These are phyloP conservation scores for Nowickia ferox DNA, from an alignment of 2,888 invertebrate species.

Conservation along the genomic window DNA sequence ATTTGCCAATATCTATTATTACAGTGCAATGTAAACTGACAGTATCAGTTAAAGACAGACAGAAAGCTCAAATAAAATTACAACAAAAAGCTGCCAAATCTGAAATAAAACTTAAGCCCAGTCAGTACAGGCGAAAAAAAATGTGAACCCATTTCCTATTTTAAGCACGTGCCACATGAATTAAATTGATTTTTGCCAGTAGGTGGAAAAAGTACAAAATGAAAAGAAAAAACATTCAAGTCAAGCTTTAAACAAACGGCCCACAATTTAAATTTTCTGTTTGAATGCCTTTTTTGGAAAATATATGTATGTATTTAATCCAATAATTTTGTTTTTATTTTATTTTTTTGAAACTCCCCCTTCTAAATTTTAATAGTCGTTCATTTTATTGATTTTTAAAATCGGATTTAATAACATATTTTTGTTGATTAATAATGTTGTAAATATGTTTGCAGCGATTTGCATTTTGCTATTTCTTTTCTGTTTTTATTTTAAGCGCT, in stretches of 20 bases:
- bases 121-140: slow-evolving; percentile 28
- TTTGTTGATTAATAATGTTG: slow-evolving; percentile 56
- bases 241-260: slow-evolving; percentile 51
- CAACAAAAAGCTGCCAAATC: slow-evolving; percentile 42
- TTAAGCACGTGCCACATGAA: slow-evolving; percentile 83
- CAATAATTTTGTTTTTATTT: slow-evolving; percentile 19
- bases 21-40: slow-evolving; percentile 52
- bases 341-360: slow-evolving; percentile 29
- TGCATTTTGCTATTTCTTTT: not conserved
- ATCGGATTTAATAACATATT: slow-evolving; percentile 51
- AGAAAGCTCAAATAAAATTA: slow-evolving; percentile 24
- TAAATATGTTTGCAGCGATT: slow-evolving; percentile 44
- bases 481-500: not conserved
- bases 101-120: slow-evolving; percentile 49
- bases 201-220: slow-evolving; percentile 79
- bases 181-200: slow-evolving; percentile 83
- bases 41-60: slow-evolving; percentile 63
- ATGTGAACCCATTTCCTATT: slow-evolving; percentile 73
- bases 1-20: slow-evolving; percentile 67
- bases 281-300: slow-evolving; percentile 35
- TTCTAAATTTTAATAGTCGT: slow-evolving; percentile 63
- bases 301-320: slow-evolving; percentile 34
- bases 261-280: slow-evolving; percentile 58
- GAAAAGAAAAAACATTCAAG: slow-evolving; percentile 72
- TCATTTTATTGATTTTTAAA: slow-evolving; percentile 63